These are phyloP conservation scores for Emydocephalus ijimae DNA, from an alignment of 2,113 vertebrate genomes.

Conservation along the genomic window DNA sequence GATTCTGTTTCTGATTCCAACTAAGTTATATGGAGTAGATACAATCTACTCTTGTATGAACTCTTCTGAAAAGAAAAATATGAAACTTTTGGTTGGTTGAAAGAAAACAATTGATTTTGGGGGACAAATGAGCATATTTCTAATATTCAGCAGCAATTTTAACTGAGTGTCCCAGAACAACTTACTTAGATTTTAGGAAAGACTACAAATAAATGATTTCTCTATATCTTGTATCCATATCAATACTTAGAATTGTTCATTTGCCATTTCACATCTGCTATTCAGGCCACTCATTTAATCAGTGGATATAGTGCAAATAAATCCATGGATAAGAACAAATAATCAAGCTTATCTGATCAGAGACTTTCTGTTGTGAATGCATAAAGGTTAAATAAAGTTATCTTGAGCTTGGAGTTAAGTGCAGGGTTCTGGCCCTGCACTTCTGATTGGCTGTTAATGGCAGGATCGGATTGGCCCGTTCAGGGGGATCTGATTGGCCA, in stretches of 20 bases:
- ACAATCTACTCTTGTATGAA: not conserved
- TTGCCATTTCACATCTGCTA: constrained; percentile 22
- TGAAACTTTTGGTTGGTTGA: not conserved
- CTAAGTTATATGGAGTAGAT: not conserved
- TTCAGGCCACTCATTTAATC: constrained; percentile 40
- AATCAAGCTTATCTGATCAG: not conserved
- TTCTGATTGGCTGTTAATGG: too few relatives aligned
- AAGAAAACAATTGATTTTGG: not conserved
- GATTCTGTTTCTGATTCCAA: not conserved
- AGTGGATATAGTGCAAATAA: constrained; percentile 21
- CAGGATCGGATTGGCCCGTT: too few relatives aligned
- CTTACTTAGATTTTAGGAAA: not conserved
- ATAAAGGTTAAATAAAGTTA: too few relatives aligned
- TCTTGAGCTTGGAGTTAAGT: too few relatives aligned
- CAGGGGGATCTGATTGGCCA: too few relatives aligned
- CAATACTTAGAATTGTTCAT: constrained; percentile 7
- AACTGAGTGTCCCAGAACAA: not conserved
- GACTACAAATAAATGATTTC: not conserved
- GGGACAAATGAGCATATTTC: not conserved
- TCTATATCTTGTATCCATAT: constrained; percentile 9
- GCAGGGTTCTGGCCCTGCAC: too few relatives aligned
- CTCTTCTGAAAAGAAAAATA: not conserved
- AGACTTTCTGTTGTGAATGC: too few relatives aligned
- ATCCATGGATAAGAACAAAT: not conserved
- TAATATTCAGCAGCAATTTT: not conserved